phyloP scores from a whole-genome alignment of 2,113 vertebrate genomes.

The Odobenus rosmarus region DNA sequence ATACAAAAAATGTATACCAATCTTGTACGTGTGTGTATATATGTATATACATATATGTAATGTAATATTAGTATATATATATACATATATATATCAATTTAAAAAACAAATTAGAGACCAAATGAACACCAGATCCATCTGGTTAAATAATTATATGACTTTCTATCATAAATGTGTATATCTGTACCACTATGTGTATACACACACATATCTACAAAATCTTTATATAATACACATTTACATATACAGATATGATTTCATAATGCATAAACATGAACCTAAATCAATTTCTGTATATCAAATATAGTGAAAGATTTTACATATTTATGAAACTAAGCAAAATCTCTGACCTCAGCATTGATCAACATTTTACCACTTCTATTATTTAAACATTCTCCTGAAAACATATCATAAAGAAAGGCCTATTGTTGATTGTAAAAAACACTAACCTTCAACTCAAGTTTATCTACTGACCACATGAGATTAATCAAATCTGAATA shows the following conservation, averaged over 20 bases:
- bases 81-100: conserved; percentile 60
- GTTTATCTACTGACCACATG: conserved; percentile 71
- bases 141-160: conserved; percentile 47
- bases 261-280: neutral
- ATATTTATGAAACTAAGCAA: conserved; percentile 17
- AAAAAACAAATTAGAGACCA: conserved; percentile 61
- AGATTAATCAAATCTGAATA: conserved; percentile 74
- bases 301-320: conserved; percentile 34
- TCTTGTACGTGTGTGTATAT: neutral
- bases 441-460: conserved; percentile 23
- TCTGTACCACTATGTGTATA: neutral
- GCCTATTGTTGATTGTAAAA: conserved; percentile 37
- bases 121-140: conserved; percentile 40
- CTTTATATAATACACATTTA: neutral
- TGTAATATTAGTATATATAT: neutral
- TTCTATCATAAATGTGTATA: conserved; percentile 40
- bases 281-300: neutral
- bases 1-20: neutral
- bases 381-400: conserved; percentile 47
- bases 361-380: conserved; percentile 12
- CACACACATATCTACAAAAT: neutral
- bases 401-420: neutral
- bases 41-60: neutral
- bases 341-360: neutral
- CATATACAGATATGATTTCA: neutral